phyloP scores from a whole-genome alignment of 2,113 vertebrate species.

The Syngnathus typhle region DNA sequence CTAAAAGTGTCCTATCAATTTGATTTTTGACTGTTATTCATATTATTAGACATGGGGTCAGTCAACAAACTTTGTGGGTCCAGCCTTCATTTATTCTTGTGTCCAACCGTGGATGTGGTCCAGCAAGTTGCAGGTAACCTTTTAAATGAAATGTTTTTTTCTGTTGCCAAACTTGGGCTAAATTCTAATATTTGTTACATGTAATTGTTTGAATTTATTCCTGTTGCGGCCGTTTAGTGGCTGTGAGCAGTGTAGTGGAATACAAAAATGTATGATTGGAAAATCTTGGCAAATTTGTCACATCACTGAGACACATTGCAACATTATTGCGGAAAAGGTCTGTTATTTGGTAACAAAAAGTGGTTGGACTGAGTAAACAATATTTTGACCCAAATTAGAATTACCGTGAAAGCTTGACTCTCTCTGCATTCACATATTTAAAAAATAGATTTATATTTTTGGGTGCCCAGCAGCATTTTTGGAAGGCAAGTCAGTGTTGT shows the following conservation, averaged over 20 bases:
- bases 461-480: background rate
- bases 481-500: constrained; percentile 22
- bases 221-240: background rate
- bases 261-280: too few relatives aligned
- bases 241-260: too few relatives aligned
- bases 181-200: background rate
- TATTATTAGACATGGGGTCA: constrained; percentile 71
- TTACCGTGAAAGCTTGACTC: too few relatives aligned
- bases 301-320: too few relatives aligned
- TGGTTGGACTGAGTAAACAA: too few relatives aligned
- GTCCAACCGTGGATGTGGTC: constrained; percentile 59
- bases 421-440: too few relatives aligned
- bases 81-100: constrained; percentile 82
- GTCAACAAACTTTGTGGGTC: constrained; percentile 83
- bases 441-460: too few relatives aligned
- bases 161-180: background rate
- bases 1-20: background rate
- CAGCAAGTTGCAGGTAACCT: constrained; percentile 67
- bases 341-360: too few relatives aligned
- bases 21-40: background rate
- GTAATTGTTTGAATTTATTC: background rate
- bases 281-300: too few relatives aligned
- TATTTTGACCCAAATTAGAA: too few relatives aligned
- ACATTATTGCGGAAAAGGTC: too few relatives aligned
- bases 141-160: background rate